Evolutionary conservation across 2,797 vertebrate genomes (phyloP), one percentile per base, ranked within the genome.

Genomic region (Microctenopoma lineatum): DNA sequence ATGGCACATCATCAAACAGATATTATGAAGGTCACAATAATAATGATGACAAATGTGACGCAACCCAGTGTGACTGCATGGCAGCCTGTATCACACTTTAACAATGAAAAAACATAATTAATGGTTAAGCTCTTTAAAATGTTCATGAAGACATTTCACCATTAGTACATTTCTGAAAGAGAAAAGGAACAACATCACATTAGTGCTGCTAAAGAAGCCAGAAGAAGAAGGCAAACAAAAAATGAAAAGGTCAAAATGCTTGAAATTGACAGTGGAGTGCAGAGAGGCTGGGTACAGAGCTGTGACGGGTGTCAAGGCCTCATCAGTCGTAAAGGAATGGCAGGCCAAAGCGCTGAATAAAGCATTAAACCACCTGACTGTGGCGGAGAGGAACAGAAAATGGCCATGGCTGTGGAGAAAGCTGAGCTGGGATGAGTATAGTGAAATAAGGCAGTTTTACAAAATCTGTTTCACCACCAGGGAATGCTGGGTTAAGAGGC

Each of bases 21-120:
- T 85, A 84, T 87, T 77, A 86, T 84, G 87, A 84, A 83, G 81
- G 83, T 88, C 62, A 85, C 52, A 77, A 83, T 66, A 83, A 81
- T 72, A 82, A 80, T 74, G 77, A 81, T 88, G 85, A 89, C 84
- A 66, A 86, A 90, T 89, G 85, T 64, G 59, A 84, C 52, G 77
- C 81, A 85, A 75, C 56, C 48, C 59, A 57, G 66, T 85, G 74
- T 88, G 78, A 87, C 79, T 75, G 66, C 72, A 66, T 26, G n/a
- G 44, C 78, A 80, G 63, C 66, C 32, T 63, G 75, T 75, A 75
- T 80, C 60, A 61, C 63, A 47, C 73, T 39, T 79, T 85, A 80
- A 82, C 61, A 75, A 62, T 73, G 67, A 73, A 77, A 85, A 16
- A 78, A 68, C 65, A 75, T 66, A 68, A 51, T 61, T 75, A 73